Base-by-base conservation (phyloP, 2,888 invertebrate genomes). In the Mythimna vitellina region DNA sequence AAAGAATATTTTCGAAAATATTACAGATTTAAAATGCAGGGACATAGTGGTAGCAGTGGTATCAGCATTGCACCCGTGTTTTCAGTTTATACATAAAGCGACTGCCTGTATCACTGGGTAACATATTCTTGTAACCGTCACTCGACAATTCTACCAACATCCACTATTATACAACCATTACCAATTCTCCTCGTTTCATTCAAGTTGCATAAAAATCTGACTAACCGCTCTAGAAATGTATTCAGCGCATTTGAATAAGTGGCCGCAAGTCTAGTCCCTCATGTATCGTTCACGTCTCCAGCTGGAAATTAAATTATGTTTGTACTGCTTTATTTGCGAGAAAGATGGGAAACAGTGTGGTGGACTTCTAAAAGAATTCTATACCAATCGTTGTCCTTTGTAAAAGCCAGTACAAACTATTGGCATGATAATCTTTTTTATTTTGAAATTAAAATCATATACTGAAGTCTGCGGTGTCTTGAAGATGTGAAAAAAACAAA, bases 121-220 rank as follows among this genome's bases (percentile, higher is more conserved):
- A 42, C 42, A 42, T 42, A 42, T 42, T 3, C 29, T 29, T 29
- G 29, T 29, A 29, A 4, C 42, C 14, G 10, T 10, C 14, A 14
- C 46, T 20, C 20, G 3, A 51, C 9, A 51, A 51, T 6, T 35
- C 10, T 10, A 60, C 12, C 53, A 42, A 60, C 20, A n/a, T 10
- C n/a, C 14, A 49, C 29, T 3, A 61, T 54, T 61, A 54, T 38
- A 54, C 29, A 49, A 54, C 38, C 22, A 49, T 32, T 61, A 38
- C 17, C 56, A 56, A 25, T 61, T 56, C 35, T 12, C 10, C 3
- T 32, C 42, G 42, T 61, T 71, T 25, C 35, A 32, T 61, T 62
- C 8, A 57, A 72, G n/a, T 62, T 79, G 72, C 73, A 62, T 72
- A 62, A 57, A 71, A 74, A 62, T 75, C 62, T 62, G 51, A 75